Evolutionary conservation across 1,140 invertebrate genomes (phyloP).

Genomic region (Papilio polytes): DNA sequence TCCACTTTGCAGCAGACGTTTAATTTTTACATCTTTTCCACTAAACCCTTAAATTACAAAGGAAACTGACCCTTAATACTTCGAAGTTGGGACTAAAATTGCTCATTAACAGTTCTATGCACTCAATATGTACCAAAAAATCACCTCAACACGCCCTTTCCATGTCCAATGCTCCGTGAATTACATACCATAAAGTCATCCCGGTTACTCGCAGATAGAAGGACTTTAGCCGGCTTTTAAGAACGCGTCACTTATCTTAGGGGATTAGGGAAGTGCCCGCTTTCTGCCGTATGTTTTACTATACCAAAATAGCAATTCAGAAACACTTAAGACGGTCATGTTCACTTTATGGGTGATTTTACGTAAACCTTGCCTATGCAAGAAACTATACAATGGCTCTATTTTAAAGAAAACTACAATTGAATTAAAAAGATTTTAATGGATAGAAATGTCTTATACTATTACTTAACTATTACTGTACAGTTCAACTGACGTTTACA

Average conservation of each 20-base stretch:
- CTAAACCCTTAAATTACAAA: not conserved
- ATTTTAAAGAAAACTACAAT: too few species aligned
- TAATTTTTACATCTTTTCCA: constrained; percentile 18
- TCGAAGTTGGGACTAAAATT: not conserved
- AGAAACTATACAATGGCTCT: too few species aligned
- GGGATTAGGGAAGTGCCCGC: constrained; percentile 23
- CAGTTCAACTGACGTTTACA: too few species aligned
- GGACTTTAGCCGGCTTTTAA: constrained; percentile 34
- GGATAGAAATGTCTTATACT: too few species aligned
- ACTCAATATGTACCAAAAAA: constrained; percentile 16
- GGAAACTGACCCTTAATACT: not conserved
- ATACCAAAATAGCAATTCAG: constrained; percentile 3
- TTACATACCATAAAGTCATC: constrained; percentile 41
- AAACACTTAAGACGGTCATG: not conserved
- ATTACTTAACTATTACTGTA: too few species aligned
- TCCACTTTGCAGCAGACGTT: constrained; percentile 16
- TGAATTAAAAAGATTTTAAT: too few species aligned
- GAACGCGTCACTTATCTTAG: constrained; percentile 36
- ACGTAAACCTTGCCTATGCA: too few species aligned
- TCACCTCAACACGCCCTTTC: constrained; percentile 50
- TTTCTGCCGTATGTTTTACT: constrained; percentile 27
- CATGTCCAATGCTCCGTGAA: constrained; percentile 45
- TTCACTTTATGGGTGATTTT: not conserved
- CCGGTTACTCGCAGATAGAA: constrained; percentile 41
- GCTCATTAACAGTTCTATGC: constrained; percentile 18